These are phyloP conservation scores for Charina bottae DNA, from an alignment of 2,113 vertebrate species.

Conservation along the genomic window DNA sequence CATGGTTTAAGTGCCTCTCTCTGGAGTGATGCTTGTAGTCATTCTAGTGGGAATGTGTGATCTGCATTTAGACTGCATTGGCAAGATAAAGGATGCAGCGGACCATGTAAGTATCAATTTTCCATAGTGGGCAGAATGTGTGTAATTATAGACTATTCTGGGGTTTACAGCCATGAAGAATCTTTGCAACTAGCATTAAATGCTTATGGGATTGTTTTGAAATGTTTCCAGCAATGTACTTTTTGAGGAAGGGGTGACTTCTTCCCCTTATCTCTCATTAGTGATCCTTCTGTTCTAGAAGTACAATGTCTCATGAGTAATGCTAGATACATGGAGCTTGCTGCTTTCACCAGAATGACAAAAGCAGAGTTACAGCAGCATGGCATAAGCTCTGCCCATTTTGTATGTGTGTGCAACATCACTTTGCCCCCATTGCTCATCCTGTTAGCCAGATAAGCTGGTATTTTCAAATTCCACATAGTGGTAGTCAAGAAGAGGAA, in stretches of 20 bases:
- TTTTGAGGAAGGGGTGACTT: neutral
- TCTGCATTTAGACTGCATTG: conserved; percentile 56
- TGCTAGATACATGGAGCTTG: neutral
- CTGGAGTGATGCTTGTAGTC: conserved; percentile 17
- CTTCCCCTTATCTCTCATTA: neutral
- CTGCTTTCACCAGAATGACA: neutral
- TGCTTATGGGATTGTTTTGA: conserved; percentile 56
- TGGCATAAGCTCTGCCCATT: neutral
- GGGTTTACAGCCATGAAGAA: conserved; percentile 40
- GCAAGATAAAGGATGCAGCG: conserved; percentile 40
- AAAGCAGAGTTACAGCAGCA: neutral
- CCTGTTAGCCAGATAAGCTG: neutral
- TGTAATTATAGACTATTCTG: conserved; percentile 61
- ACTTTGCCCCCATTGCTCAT: neutral
- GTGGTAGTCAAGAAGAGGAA: neutral
- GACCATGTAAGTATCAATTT: conserved; percentile 63
- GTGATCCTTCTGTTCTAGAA: no score
- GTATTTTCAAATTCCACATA: neutral
- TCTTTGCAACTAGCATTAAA: conserved; percentile 46
- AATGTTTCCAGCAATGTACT: conserved; percentile 39
- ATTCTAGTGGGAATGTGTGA: conserved; percentile 36
- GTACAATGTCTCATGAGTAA: neutral
- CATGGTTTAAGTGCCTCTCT: conserved; percentile 17
- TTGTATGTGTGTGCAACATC: neutral
- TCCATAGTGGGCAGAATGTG: conserved; percentile 49